Evolutionary conservation across 2,113 vertebrate species (phyloP).

Genomic region (Canis aureus): DNA sequence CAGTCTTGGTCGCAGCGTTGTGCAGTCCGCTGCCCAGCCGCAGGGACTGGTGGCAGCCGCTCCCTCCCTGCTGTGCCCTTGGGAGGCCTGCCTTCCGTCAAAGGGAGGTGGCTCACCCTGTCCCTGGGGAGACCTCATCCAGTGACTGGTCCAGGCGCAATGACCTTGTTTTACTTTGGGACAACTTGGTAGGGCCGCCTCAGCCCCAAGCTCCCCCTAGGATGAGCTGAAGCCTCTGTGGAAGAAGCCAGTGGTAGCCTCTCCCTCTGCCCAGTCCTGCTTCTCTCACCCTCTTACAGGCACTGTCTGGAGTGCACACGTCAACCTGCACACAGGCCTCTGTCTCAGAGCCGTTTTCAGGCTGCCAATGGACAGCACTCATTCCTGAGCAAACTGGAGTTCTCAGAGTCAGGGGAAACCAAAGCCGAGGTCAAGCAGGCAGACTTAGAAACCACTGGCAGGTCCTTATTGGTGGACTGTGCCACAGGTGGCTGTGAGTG

Average conservation of each 20-base stretch:
- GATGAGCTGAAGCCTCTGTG: rapidly evolving
- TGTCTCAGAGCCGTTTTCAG: neutral
- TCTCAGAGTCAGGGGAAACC: neutral
- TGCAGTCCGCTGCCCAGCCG: rapidly evolving
- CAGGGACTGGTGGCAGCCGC: rapidly evolving
- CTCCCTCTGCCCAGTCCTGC: neutral
- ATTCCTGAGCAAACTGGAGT: neutral
- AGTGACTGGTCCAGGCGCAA: neutral
- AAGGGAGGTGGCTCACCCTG: neutral
- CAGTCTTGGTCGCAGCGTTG: rapidly evolving
- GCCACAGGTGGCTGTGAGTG: neutral
- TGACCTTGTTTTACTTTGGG: neutral
- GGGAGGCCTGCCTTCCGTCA: rapidly evolving
- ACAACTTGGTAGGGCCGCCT: neutral
- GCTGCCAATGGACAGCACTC: too few species aligned
- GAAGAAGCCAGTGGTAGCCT: rapidly evolving
- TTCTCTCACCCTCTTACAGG: neutral
- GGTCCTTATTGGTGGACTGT: neutral
- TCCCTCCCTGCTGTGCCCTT: rapidly evolving
- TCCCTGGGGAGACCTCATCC: neutral
- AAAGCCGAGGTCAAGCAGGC: neutral
- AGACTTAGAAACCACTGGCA: neutral
- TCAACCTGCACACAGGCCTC: too few species aligned
- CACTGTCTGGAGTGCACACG: rapidly evolving
- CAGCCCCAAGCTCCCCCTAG: rapidly evolving